Percentiles rank a stretch among this genome's conserved stretches.
These are phyloP conservation scores for Rhodeus uyekii DNA, from an alignment of 2,797 vertebrate species.

Conservation along the genomic window DNA sequence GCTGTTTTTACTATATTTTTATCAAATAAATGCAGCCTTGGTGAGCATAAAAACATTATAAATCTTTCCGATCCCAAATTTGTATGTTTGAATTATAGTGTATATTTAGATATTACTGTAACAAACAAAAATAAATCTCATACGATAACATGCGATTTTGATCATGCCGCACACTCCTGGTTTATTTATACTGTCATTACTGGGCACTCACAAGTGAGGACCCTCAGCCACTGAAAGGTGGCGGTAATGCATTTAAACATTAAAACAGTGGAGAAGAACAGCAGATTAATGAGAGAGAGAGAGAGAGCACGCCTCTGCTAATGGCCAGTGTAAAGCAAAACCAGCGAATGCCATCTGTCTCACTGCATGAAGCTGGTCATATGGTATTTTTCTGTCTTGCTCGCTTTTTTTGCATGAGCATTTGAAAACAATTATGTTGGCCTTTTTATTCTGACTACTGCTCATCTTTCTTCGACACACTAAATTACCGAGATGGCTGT, in stretches of 20 bases:
- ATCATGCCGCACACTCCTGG: neutral
- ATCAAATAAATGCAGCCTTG: neutral
- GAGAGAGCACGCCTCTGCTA: conserved; percentile 14
- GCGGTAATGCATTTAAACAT: conserved; percentile 20
- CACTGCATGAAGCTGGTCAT: conserved; percentile 44
- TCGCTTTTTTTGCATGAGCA: conserved; percentile 16
- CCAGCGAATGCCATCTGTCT: conserved; percentile 41
- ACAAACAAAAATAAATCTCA: neutral
- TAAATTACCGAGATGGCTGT: conserved; percentile 22
- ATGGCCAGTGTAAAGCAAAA: conserved; percentile 47
- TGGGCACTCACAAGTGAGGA: neutral
- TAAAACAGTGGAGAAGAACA: conserved; percentile 9
- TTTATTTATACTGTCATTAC: neutral
- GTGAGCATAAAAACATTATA: neutral
- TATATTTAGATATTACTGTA: neutral
- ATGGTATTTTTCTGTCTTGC: conserved; percentile 40
- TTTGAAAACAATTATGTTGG: conserved; percentile 29
- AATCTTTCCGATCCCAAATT: neutral
- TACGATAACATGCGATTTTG: neutral
- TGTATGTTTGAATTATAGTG: neutral
- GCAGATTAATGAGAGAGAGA: neutral
- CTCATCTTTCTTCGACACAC: conserved; percentile 7
- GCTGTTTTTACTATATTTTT: neutral
- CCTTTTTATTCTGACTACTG: neutral
- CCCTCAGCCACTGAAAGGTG: neutral